Evolutionary conservation across 2,113 vertebrate genomes (phyloP).

Genomic region (Dasyornis broadbenti): DNA sequence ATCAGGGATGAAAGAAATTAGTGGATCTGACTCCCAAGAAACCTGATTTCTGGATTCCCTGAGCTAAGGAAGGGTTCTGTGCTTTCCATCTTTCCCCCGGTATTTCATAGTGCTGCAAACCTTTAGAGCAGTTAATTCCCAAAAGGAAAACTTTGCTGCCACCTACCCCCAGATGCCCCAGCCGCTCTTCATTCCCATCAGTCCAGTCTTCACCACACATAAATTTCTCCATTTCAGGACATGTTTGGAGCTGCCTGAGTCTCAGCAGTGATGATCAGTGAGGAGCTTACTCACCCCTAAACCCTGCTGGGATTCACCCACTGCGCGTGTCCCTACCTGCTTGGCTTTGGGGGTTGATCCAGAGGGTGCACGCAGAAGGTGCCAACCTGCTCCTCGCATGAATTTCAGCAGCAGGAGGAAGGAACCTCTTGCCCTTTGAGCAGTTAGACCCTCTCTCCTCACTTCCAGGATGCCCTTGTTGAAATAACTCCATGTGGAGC

Average conservation of each 20-base stretch:
- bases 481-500: neutral
- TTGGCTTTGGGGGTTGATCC: neutral
- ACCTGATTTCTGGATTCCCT: neutral
- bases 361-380: neutral
- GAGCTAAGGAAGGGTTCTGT: neutral
- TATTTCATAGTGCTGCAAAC: neutral
- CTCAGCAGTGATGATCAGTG: neutral
- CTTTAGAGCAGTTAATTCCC: neutral
- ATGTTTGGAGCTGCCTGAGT: conserved; percentile 23
- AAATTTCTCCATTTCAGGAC: neutral
- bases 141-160: neutral
- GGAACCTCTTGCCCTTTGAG: neutral
- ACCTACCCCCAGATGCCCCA: neutral
- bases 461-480: neutral
- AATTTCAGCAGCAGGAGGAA: neutral
- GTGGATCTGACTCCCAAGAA: neutral
- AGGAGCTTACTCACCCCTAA: conserved; percentile 40
- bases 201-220: neutral
- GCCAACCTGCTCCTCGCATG: neutral
- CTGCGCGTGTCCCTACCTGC: neutral
- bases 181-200: neutral
- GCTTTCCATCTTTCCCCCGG: neutral
- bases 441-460: neutral
- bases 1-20: neutral
- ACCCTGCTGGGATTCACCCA: neutral